Percentiles rank a stretch among this genome's conserved stretches.
These are phyloP conservation scores for Solea senegalensis DNA, from an alignment of 2,113 vertebrate species.

Conservation along the genomic window DNA sequence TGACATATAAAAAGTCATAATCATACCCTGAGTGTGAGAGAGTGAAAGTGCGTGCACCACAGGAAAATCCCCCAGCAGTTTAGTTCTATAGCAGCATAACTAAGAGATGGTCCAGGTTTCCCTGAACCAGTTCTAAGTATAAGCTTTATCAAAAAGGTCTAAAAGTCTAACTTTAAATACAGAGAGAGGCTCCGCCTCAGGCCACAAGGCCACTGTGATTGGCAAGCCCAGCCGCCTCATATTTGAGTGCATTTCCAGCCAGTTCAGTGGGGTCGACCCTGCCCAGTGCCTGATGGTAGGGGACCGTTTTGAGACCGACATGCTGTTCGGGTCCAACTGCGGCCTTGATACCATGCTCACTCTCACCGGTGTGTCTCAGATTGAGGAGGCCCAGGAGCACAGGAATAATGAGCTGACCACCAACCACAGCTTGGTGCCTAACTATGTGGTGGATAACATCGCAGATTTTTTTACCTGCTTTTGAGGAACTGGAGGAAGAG, in stretches of 20 bases:
- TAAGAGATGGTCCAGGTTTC: no score
- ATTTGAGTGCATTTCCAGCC: conserved; percentile 92
- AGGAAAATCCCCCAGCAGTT: no score
- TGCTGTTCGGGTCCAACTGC: conserved; percentile 93
- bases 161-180: no score
- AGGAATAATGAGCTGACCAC: conserved; percentile 79
- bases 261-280: conserved; percentile 85
- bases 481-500: conserved; percentile 77
- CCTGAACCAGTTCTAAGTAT: no score
- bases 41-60: no score
- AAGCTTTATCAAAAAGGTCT: no score
- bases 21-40: no score
- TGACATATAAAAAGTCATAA: no score
- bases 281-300: conserved; percentile 91
- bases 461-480: conserved; percentile 89
- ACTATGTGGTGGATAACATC: conserved; percentile 93
- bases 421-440: conserved; percentile 85
- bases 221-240: conserved; percentile 94
- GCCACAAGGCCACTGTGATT: conserved; percentile 89
- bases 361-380: conserved; percentile 88
- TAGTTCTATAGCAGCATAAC: no score
- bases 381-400: conserved; percentile 89
- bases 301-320: conserved; percentile 92
- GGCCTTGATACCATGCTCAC: conserved; percentile 92
- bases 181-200: conserved; percentile 70